Conservation (phyloP, 2,888 invertebrate genomes). For the Heterodera filipjevi region DNA sequence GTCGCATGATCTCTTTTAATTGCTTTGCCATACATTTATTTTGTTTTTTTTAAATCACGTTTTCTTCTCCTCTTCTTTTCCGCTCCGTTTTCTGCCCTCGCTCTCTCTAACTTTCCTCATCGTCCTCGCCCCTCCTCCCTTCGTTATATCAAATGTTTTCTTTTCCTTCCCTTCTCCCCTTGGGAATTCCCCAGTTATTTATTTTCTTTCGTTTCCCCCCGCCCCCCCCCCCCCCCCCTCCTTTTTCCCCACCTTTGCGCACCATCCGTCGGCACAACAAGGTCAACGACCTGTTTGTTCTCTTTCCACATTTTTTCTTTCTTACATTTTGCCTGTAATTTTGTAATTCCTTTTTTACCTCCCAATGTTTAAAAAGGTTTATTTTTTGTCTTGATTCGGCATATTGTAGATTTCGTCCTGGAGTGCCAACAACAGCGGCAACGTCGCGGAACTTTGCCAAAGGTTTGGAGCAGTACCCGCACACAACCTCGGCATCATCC, state of each 20-base stretch:
- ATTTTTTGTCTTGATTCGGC: no score
- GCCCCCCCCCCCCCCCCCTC: not conserved
- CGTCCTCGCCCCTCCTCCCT: not conserved
- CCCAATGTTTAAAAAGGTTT: no score
- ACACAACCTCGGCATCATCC: not conserved
- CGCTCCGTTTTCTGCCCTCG: not conserved
- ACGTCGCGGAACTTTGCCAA: not conserved
- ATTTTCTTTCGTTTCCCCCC: not conserved
- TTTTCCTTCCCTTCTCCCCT: not conserved
- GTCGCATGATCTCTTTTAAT: no score
- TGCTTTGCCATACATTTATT: no score
- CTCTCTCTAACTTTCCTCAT: not conserved
- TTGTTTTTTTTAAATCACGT: no score
- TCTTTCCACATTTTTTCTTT: not conserved
- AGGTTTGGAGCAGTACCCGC: not conserved
- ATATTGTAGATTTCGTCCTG: not conserved
- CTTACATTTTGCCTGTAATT: no score
- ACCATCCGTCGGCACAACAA: not conserved
- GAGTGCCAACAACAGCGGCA: conserved; percentile 1
- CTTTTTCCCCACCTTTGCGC: not conserved
- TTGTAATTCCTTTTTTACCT: no score
- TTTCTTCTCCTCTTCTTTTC: no score
- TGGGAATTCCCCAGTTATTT: not conserved
- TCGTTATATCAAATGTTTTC: not conserved
- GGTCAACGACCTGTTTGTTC: not conserved